These are phyloP conservation scores for Bettongia penicillata DNA, from an alignment of 2,113 vertebrate species.

Conservation along the genomic window DNA sequence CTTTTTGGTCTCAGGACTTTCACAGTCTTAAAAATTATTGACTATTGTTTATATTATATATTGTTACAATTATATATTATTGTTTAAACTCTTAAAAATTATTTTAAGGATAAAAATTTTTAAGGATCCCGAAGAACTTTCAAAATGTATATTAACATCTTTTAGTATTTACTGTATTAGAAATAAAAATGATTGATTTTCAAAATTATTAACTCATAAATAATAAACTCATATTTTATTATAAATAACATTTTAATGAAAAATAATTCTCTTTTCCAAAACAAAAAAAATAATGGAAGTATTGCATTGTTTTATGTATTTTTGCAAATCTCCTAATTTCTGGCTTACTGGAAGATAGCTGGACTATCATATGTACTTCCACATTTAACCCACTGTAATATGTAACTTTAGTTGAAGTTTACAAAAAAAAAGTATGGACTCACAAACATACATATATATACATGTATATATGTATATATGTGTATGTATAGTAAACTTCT, in stretches of 20 bases:
- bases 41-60: too few relatives aligned
- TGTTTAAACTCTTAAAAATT: too few relatives aligned
- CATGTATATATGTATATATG: too few relatives aligned
- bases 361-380: not conserved
- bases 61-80: too few relatives aligned
- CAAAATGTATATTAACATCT: not conserved
- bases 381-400: not conserved
- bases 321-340: not conserved
- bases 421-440: too few relatives aligned
- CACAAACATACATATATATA: too few relatives aligned
- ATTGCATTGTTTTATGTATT: not conserved
- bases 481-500: too few relatives aligned
- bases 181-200: not conserved
- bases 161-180: too few relatives aligned
- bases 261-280: not conserved
- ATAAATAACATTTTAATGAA: not conserved
- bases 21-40: too few relatives aligned
- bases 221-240: not conserved
- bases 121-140: too few relatives aligned
- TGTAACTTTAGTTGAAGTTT: not conserved
- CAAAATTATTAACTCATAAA: not conserved
- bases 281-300: not conserved
- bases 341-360: not conserved
- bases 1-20: too few relatives aligned
- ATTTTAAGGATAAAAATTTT: too few relatives aligned